Conservation (phyloP, 2,797 vertebrate species). For the Gephyroberyx darwinii region DNA sequence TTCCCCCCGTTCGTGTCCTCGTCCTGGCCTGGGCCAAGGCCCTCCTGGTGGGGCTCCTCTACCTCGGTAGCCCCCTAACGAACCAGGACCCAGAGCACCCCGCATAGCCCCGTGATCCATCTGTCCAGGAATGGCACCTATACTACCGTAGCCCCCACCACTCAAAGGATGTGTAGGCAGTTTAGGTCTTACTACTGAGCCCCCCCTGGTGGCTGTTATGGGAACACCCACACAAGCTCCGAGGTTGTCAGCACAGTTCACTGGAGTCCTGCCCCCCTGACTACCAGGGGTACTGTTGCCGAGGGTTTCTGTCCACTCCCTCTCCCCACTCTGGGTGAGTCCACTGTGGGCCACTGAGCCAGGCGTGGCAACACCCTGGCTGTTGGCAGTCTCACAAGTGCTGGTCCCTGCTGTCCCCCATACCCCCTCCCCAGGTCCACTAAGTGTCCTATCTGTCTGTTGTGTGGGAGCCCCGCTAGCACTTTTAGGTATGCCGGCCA, state of each 20-base stretch:
- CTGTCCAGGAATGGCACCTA: slow-evolving; percentile 70
- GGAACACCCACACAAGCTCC: slow-evolving; percentile 59
- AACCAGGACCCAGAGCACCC: slow-evolving; percentile 70
- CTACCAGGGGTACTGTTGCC: slow-evolving; percentile 61
- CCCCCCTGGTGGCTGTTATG: slow-evolving; percentile 68
- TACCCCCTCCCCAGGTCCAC: slow-evolving; percentile 59
- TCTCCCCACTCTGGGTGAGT: slow-evolving; percentile 41
- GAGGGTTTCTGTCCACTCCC: slow-evolving; percentile 45
- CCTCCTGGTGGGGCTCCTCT: slow-evolving; percentile 74
- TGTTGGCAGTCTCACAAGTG: slow-evolving; percentile 58
- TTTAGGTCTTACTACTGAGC: slow-evolving; percentile 73
- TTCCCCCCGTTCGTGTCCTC: slow-evolving; percentile 74
- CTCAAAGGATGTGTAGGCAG: slow-evolving; percentile 71
- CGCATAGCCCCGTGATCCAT: slow-evolving; percentile 68
- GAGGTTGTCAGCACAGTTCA: slow-evolving; percentile 71
- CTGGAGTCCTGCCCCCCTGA: slow-evolving; percentile 76
- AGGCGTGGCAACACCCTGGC: slow-evolving; percentile 53
- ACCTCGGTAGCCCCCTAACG: slow-evolving; percentile 74
- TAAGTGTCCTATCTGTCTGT: slow-evolving; percentile 63
- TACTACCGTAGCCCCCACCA: slow-evolving; percentile 67
- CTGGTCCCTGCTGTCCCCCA: slow-evolving; percentile 63
- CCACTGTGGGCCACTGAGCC: slow-evolving; percentile 54
- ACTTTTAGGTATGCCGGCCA: slow-evolving; percentile 56
- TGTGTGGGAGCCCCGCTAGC: slow-evolving; percentile 54
- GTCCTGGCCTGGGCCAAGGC: slow-evolving; percentile 77